Conservation (phyloP, 2,797 vertebrate species). For the Phataginus tetradactyla region DNA sequence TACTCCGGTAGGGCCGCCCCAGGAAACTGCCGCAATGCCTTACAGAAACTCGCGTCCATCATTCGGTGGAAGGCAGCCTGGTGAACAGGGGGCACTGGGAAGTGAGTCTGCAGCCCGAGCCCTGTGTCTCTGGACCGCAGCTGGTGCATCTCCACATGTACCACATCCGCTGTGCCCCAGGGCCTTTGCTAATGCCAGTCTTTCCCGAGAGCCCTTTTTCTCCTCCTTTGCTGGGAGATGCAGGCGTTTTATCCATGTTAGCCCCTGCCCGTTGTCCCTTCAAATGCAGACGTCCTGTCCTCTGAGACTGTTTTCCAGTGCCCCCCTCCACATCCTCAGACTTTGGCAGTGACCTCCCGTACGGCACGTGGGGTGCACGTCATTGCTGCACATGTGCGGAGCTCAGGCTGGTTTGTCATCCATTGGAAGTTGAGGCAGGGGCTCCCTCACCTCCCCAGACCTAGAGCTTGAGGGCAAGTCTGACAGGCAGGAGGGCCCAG, state of each 20-base stretch:
- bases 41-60: fast-evolving
- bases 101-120: background rate
- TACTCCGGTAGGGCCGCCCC: too few species aligned
- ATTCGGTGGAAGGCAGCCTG: fast-evolving
- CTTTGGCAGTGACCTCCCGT: background rate
- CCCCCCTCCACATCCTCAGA: background rate
- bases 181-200: background rate
- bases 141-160: background rate
- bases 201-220: background rate
- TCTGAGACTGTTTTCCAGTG: background rate
- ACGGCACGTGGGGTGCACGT: fast-evolving
- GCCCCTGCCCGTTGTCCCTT: too few species aligned
- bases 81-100: background rate
- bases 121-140: background rate
- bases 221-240: background rate
- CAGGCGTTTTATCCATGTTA: background rate
- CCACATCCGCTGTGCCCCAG: background rate
- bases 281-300: background rate
- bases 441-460: fast-evolving
- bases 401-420: background rate
- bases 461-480: background rate
- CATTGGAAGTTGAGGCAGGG: background rate
- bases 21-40: fast-evolving
- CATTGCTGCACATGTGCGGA: fast-evolving
- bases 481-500: background rate